Evolutionary conservation across 1,140 invertebrate species (phyloP).

Genomic region (Amyelois transitella): DNA sequence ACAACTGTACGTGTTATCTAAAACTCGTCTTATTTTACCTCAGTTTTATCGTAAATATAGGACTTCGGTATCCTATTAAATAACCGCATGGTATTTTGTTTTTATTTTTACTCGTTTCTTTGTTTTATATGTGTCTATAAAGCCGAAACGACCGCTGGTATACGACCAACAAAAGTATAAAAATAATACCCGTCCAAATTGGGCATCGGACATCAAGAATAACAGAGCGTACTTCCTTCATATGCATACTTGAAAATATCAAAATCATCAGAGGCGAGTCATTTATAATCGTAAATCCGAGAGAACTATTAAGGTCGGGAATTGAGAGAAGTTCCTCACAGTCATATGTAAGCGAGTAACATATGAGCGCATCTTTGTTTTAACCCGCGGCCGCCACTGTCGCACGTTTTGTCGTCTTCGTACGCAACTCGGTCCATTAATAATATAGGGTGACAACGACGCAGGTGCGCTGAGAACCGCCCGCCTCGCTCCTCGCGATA

Average conservation of each 20-base stretch:
- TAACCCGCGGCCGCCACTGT: not conserved
- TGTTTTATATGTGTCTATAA: conserved; percentile 5
- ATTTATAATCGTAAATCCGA: too few relatives aligned
- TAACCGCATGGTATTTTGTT: conserved; percentile 3
- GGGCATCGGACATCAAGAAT: not conserved
- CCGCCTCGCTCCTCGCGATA: conserved; percentile 35
- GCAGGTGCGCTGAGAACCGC: conserved; percentile 60
- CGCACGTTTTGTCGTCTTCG: not conserved
- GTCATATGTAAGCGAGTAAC: not conserved
- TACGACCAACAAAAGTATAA: conserved; percentile 5
- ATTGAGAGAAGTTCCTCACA: too few relatives aligned
- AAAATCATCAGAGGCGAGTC: not conserved
- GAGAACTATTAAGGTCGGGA: too few relatives aligned
- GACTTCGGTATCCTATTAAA: conserved; percentile 2
- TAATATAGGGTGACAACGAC: conserved; percentile 60
- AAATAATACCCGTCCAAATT: conserved; percentile 2
- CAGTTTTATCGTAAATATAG: not conserved
- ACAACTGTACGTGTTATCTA: too few relatives aligned
- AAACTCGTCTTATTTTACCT: not conserved
- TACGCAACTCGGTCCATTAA: conserved; percentile 40
- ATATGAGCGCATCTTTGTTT: not conserved
- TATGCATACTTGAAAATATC: not conserved
- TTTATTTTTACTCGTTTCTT: conserved; percentile 4
- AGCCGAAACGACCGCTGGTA: not conserved
- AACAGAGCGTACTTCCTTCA: not conserved